A percentile compares a stretch with the other conserved stretches of the same genome.
Evolutionary conservation across 2,888 invertebrate species (phyloP).

Genomic region (Agrilus biguttatus): DNA sequence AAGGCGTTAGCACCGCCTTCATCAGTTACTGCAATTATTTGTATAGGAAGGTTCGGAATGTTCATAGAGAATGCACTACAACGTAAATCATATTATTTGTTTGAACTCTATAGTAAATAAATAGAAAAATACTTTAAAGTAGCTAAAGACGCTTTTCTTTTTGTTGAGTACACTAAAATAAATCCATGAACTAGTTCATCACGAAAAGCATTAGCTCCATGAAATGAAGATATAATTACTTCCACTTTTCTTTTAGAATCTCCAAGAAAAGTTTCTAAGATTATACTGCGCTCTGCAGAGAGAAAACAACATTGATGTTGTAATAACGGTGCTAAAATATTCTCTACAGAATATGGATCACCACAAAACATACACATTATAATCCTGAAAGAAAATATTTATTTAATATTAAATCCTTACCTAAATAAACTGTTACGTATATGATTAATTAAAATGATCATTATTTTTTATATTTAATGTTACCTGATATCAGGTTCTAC

Average conservation of each 20-base stretch:
- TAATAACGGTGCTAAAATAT: constrained; percentile 74
- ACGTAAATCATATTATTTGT: constrained; percentile 10
- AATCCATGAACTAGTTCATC: constrained; percentile 90
- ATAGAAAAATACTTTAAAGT: constrained; percentile 60
- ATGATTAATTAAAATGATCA: not conserved
- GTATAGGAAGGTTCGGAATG: constrained; percentile 83
- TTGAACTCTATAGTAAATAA: constrained; percentile 3
- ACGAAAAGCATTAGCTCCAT: constrained; percentile 82
- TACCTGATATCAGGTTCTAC: constrained; percentile 74
- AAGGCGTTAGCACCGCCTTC: constrained; percentile 79
- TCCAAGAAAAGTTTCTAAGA: constrained; percentile 83
- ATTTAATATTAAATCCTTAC: not conserved
- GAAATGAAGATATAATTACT: constrained; percentile 86
- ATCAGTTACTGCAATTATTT: constrained; percentile 87
- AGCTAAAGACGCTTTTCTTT: constrained; percentile 85
- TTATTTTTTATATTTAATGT: constrained; percentile 5
- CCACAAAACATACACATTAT: constrained; percentile 96
- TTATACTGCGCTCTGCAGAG: constrained; percentile 74
- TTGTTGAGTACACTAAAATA: constrained; percentile 87
- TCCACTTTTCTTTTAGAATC: constrained; percentile 80
- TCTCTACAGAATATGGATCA: constrained; percentile 82
- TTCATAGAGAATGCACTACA: constrained; percentile 82
- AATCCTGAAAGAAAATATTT: constrained; percentile 43
- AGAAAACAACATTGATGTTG: constrained; percentile 77
- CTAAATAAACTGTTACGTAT: not conserved